A percentile compares a stretch with the other conserved stretches of the same genome.
Evolutionary conservation across 2,888 invertebrate genomes (phyloP).

Genomic region (Trichogramma evanescens): DNA sequence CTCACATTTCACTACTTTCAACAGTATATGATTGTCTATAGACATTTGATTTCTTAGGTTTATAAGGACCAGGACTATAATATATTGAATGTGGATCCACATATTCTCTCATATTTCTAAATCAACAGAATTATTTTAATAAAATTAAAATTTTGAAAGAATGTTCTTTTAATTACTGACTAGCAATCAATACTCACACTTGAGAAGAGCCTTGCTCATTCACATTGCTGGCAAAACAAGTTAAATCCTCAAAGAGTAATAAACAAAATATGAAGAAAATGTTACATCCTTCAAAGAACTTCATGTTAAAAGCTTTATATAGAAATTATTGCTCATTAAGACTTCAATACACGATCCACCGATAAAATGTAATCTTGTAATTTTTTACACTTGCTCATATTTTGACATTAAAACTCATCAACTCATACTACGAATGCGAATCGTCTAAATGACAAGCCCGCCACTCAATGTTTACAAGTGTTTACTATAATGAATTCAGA

Average conservation of each 20-base stretch:
- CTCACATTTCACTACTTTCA: slow-evolving; percentile 7
- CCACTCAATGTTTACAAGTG: no score
- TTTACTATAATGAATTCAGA: no score
- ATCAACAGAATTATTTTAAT: slow-evolving; percentile 13
- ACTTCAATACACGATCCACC: no score
- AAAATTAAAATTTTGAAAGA: slow-evolving; percentile 3
- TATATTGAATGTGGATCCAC: slow-evolving; percentile 34
- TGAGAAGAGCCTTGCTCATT: slow-evolving; percentile 12
- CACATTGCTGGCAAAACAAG: neutral
- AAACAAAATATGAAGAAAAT: slow-evolving; percentile 5
- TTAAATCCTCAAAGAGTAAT: neutral
- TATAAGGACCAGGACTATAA: slow-evolving; percentile 23
- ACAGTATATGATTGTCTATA: neutral
- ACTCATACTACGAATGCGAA: no score
- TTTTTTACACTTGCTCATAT: no score
- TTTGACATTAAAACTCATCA: no score
- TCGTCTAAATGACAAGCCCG: no score
- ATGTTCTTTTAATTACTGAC: neutral
- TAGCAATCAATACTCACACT: slow-evolving; percentile 7
- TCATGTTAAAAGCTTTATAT: slow-evolving; percentile 1
- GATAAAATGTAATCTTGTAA: no score
- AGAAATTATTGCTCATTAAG: no score
- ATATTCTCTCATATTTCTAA: neutral
- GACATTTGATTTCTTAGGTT: slow-evolving; percentile 18
- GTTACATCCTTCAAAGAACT: neutral